Conservation (phyloP, 2,888 invertebrate species). For the Drosophila diplacantha region DNA sequence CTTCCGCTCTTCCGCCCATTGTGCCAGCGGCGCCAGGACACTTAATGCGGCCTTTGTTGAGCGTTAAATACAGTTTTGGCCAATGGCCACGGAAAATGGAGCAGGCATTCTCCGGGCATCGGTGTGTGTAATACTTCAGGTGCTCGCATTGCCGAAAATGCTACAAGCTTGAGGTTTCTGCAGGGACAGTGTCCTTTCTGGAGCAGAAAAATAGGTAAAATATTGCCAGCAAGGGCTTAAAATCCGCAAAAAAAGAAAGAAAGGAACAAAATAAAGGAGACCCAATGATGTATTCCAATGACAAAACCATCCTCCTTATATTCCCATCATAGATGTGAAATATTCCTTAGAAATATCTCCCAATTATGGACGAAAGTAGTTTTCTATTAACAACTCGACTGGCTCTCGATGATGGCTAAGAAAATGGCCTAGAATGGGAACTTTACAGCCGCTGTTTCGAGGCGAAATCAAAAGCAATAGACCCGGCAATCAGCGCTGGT, state of each 20-base stretch:
- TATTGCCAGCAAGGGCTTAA: background rate
- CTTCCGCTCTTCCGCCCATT: slow-evolving; percentile 4
- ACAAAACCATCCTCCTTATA: background rate
- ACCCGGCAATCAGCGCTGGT: slow-evolving; percentile 55
- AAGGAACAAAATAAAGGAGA: background rate
- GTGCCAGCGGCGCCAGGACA: slow-evolving; percentile 27
- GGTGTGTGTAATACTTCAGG: background rate
- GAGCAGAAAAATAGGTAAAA: background rate
- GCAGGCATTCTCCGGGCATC: slow-evolving; percentile 3
- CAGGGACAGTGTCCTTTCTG: background rate
- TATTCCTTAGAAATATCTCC: background rate
- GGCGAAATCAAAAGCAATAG: slow-evolving; percentile 59
- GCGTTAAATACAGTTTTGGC: slow-evolving; percentile 44
- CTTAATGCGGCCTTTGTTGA: slow-evolving; percentile 57
- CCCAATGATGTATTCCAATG: too few species aligned
- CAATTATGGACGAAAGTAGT: background rate
- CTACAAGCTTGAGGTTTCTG: background rate
- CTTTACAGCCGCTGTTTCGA: slow-evolving; percentile 16
- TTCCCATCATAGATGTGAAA: background rate
- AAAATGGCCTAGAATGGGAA: background rate
- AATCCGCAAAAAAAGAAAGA: background rate
- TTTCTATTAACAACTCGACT: slow-evolving; percentile 14
- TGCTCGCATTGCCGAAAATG: background rate
- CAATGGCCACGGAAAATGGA: slow-evolving; percentile 20
- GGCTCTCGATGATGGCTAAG: background rate